Evolutionary conservation across 2,113 vertebrate genomes (phyloP), one percentile per base, ranked within the genome.

Genomic region (Thalassarche chlororhynchos): DNA sequence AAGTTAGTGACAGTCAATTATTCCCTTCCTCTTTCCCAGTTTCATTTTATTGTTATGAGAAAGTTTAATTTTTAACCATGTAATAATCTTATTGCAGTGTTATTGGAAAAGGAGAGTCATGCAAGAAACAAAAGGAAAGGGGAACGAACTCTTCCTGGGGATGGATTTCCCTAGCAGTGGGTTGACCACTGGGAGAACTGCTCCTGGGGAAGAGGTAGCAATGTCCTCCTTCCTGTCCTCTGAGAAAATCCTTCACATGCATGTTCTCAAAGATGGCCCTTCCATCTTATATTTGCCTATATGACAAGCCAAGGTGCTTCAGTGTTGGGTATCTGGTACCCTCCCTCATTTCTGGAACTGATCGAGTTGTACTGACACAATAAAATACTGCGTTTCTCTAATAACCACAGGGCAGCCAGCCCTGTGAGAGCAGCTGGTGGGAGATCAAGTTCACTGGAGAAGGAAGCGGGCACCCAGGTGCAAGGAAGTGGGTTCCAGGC

Each of bases 1-100:
- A 89, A 87, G 60, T 71, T 89, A 79, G 84, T 95, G 76, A 89
- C 71, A 89, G 34, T 69, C 77, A 95, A 57, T 95, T 91, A 92
- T 79, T 81, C 36, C 28, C 44, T 52, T 55, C 55, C 3, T 58
- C 32, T 76, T 84, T 61, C 32, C 10, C 25, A 62, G 1, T 25
- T 89, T 84, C 13, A 29, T 89, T 79, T 92, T 76, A 92, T n/a
- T 71, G 47, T 64, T 40, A 72, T 6, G 19, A 92, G 69, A 84
- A 95, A 82, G 10, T 57, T 78, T 92, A 25, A 36, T 52, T 90
- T 90, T 95, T 89, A 95, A 89, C 86, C 44, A 46, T 54, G 20
- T 92, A 89, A 87, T 36, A 40, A 72, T 82, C 34, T 91, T 51
- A 64, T 9, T 69, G 65, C 14, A 68, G 36, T 52, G 31, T 42